phyloP scores from a whole-genome alignment of 1,140 invertebrate species.

The Tetragnatha versicolor region DNA sequence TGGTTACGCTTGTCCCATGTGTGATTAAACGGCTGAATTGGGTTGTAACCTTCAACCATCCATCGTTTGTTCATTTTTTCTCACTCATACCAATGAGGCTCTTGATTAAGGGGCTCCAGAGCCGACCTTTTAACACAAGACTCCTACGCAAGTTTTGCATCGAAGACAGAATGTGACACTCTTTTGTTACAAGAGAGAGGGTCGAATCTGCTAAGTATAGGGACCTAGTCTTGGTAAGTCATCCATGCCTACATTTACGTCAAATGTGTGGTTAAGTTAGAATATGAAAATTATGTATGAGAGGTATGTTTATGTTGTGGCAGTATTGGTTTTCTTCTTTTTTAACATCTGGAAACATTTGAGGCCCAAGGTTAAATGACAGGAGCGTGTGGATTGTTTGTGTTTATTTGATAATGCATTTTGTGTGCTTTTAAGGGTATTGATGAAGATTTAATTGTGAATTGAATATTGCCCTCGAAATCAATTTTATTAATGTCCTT shows the following conservation, averaged over 20 bases:
- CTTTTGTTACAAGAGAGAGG: not conserved
- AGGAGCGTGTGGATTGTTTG: not conserved
- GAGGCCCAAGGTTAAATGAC: not conserved
- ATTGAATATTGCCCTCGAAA: too few relatives aligned
- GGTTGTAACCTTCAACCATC: conserved; percentile 16
- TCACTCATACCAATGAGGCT: not conserved
- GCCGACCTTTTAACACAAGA: conserved; percentile 7
- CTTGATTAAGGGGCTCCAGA: conserved; percentile 2
- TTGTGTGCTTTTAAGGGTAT: not conserved
- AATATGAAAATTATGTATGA: not conserved
- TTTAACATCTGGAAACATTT: conserved; percentile 6
- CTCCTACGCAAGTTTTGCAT: conserved; percentile 16
- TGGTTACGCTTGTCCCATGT: too few relatives aligned
- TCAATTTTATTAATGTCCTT: too few relatives aligned
- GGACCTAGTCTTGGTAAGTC: conserved; percentile 2
- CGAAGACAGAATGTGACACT: not conserved
- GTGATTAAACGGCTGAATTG: too few relatives aligned
- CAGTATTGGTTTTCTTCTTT: not conserved
- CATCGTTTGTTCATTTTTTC: not conserved
- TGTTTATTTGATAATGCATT: not conserved
- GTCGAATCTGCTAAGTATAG: not conserved
- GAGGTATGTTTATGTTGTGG: not conserved
- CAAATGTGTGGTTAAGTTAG: not conserved
- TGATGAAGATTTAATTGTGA: too few relatives aligned
- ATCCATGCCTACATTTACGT: not conserved